These are phyloP conservation scores for Tetranychus piercei DNA, from an alignment of 2,888 invertebrate genomes.

Conservation along the genomic window DNA sequence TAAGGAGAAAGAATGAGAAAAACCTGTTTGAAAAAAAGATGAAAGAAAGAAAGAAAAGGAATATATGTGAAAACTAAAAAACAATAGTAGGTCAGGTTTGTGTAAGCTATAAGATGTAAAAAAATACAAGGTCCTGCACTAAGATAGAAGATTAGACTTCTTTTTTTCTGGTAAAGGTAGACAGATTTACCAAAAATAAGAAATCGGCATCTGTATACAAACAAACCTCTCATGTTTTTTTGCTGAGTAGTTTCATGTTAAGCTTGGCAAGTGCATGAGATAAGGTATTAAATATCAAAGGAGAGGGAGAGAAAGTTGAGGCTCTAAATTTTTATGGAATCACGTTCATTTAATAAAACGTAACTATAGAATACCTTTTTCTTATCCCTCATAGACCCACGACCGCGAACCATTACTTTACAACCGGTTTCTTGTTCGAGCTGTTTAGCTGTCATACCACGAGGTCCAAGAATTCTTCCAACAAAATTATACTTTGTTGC, in stretches of 20 bases:
- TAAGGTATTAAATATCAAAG: too few relatives aligned
- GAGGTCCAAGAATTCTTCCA: conserved; percentile 93
- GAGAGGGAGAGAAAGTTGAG: too few relatives aligned
- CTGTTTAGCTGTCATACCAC: conserved; percentile 99
- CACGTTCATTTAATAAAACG: not conserved
- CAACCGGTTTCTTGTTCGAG: conserved; percentile 99
- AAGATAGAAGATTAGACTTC: too few relatives aligned
- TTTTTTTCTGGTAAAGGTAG: too few relatives aligned
- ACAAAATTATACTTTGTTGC: conserved; percentile 86
- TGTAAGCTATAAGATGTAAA: too few relatives aligned
- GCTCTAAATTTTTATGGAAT: too few relatives aligned
- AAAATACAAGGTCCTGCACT: too few relatives aligned
- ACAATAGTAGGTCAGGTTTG: too few relatives aligned
- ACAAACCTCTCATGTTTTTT: too few relatives aligned
- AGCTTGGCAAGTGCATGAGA: not conserved
- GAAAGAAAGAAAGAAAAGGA: not conserved
- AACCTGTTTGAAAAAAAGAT: not conserved
- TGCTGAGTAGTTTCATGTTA: not conserved
- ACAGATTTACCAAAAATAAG: too few relatives aligned
- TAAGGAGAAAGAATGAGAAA: not conserved
- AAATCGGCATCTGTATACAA: too few relatives aligned
- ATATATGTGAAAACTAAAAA: not conserved
- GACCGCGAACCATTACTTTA: conserved; percentile 99
- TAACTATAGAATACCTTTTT: conserved; percentile 61
- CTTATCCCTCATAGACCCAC: conserved; percentile 98